These are phyloP conservation scores for Actinopyga echinites DNA, from an alignment of 53 echinoderm and acorn worm species.

Conservation along the genomic window DNA sequence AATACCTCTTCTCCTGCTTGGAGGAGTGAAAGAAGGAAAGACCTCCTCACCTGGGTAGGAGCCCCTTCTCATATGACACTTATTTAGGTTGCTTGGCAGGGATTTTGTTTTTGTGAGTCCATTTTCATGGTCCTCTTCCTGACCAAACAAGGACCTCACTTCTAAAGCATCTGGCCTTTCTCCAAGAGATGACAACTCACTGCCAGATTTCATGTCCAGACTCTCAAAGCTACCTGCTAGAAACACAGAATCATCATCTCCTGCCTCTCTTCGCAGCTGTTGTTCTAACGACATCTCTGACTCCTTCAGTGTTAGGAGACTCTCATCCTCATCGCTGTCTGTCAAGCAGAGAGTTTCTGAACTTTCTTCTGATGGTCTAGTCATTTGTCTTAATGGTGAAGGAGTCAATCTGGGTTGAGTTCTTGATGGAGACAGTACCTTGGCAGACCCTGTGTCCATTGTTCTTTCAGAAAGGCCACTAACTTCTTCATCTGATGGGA, in stretches of 20 bases:
- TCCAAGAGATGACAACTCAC: conserved; percentile 22
- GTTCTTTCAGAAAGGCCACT: not conserved
- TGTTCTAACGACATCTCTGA: conserved; percentile 32
- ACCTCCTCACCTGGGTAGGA: not conserved
- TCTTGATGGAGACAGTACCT: not conserved
- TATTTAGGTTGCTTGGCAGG: conserved; percentile 24
- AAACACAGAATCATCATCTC: conserved; percentile 38
- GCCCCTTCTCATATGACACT: conserved; percentile 9
- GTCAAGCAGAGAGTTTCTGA: conserved; percentile 18
- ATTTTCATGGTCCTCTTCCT: conserved; percentile 7
- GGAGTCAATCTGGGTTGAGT: not conserved
- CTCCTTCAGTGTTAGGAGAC: conserved; percentile 27
- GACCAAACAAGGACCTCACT: not conserved
- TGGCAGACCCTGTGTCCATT: not conserved
- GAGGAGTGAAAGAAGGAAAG: conserved; percentile 16
- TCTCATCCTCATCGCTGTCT: conserved; percentile 39
- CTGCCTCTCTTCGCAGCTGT: conserved; percentile 6
- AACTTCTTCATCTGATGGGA: conserved; percentile 29
- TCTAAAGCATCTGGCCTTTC: conserved; percentile 14
- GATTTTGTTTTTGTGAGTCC: conserved; percentile 20
- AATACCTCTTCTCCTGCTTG: conserved; percentile 6
- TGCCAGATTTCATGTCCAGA: conserved; percentile 33
- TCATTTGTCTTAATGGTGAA: not conserved
- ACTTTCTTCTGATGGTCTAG: conserved; percentile 30
- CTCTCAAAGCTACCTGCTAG: conserved; percentile 39